These are phyloP conservation scores for Cataglyphis albicans DNA, from an alignment of 2,888 invertebrate species.

Conservation along the genomic window DNA sequence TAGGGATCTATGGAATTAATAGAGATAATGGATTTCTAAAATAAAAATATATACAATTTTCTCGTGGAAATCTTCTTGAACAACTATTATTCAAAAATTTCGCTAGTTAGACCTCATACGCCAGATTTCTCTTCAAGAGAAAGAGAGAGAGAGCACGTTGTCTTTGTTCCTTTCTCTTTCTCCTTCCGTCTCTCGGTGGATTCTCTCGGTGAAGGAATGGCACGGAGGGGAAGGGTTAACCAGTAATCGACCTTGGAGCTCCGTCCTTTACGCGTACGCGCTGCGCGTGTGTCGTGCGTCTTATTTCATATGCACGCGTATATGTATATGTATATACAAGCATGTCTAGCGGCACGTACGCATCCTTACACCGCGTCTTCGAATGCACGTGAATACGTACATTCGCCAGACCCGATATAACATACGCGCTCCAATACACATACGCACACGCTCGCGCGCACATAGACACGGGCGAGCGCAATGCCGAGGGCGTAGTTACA, in stretches of 20 bases:
- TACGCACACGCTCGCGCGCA: slow-evolving; percentile 16
- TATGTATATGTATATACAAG: slow-evolving; percentile 25
- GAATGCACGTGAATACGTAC: slow-evolving; percentile 10
- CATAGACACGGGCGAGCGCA: slow-evolving; percentile 49
- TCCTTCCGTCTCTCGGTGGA: slow-evolving; percentile 53
- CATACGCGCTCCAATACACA: slow-evolving; percentile 21
- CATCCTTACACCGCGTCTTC: neutral
- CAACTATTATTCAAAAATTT: neutral
- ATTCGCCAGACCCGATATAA: slow-evolving; percentile 23
- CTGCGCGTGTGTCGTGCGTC: slow-evolving; percentile 42
- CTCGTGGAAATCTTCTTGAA: neutral
- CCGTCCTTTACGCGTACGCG: slow-evolving; percentile 75
- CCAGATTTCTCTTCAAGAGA: slow-evolving; percentile 29
- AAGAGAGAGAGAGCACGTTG: neutral
- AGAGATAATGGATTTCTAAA: neutral
- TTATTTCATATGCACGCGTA: slow-evolving; percentile 60
- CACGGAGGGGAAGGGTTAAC: slow-evolving; percentile 71
- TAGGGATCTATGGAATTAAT: neutral
- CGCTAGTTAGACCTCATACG: neutral
- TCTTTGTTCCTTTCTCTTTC: slow-evolving; percentile 44
- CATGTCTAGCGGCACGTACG: neutral
- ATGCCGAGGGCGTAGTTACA: slow-evolving; percentile 77
- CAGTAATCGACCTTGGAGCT: slow-evolving; percentile 75
- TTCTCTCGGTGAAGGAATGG: slow-evolving; percentile 45
- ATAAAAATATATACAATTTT: neutral